phyloP scores from a whole-genome alignment of 2,888 invertebrate genomes.

The Polydrusus pterygomalis region DNA sequence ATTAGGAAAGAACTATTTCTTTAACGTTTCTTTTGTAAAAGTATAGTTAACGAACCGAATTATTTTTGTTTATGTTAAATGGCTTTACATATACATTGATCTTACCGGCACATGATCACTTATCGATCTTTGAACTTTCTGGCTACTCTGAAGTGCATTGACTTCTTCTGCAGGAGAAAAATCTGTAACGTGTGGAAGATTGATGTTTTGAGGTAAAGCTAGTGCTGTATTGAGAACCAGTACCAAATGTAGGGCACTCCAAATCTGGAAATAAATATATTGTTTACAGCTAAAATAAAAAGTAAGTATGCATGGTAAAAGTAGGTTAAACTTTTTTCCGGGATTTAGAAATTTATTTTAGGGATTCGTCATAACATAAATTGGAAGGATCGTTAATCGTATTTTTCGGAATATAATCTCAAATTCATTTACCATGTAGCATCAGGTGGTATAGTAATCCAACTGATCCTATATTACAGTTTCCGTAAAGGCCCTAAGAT shows the following conservation, averaged over 20 bases:
- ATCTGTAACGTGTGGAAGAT: constrained; percentile 39
- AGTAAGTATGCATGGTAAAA: not conserved
- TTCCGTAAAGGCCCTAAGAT: no score
- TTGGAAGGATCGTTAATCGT: no score
- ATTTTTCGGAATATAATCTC: no score
- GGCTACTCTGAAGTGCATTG: constrained; percentile 44
- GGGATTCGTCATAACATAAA: no score
- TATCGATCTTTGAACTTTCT: constrained; percentile 52
- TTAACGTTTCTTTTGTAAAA: no score
- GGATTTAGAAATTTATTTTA: no score
- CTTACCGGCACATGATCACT: constrained; percentile 42
- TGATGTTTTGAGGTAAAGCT: constrained; percentile 41
- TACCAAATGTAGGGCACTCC: constrained; percentile 10
- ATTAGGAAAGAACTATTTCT: no score
- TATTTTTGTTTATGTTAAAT: no score
- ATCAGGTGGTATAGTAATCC: no score
- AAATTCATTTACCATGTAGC: no score
- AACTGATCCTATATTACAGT: no score
- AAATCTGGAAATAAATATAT: constrained; percentile 18
- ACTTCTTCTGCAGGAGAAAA: constrained; percentile 55
- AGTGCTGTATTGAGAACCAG: not conserved
- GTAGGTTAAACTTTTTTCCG: not conserved
- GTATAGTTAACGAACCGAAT: no score
- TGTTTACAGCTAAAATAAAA: not conserved
- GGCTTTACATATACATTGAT: not conserved